Conservation (phyloP, 2,888 invertebrate genomes). For the Malthinus seriepunctatus region DNA sequence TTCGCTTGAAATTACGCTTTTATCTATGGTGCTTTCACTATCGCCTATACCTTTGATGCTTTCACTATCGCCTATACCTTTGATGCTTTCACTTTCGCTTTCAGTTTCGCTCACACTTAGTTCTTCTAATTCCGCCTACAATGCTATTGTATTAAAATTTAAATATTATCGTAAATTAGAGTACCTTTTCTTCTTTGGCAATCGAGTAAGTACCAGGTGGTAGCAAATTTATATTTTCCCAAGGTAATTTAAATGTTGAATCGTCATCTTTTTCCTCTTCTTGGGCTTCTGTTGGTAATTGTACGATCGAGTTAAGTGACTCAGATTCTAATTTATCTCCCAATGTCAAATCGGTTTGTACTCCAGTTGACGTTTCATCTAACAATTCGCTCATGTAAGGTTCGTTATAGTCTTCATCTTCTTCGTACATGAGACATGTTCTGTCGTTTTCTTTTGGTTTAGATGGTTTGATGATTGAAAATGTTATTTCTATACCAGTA, state of each 20-base stretch:
- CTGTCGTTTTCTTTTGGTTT: neutral
- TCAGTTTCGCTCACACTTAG: neutral
- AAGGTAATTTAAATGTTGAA: constrained; percentile 13
- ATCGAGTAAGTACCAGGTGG: constrained; percentile 17
- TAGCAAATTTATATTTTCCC: constrained; percentile 16
- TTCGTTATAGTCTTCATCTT: constrained; percentile 24
- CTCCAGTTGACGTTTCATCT: constrained; percentile 12
- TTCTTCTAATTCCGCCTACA: neutral
- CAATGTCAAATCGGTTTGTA: constrained; percentile 22
- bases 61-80: no score
- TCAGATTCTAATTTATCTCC: constrained; percentile 22
- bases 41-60: neutral
- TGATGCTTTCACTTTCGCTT: no score
- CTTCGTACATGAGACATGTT: constrained; percentile 23
- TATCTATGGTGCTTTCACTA: neutral
- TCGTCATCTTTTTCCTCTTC: neutral
- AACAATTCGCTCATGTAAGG: neutral
- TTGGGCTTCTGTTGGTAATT: neutral
- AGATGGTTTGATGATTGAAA: neutral
- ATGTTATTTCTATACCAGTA: neutral
- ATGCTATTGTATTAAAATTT: neutral
- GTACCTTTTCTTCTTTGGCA: neutral
- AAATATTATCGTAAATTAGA: neutral
- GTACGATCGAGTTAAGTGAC: constrained; percentile 18
- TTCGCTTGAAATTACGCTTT: no score